These are phyloP conservation scores for Bombyx mori DNA, from an alignment of 1,140 invertebrate species.

Conservation along the genomic window DNA sequence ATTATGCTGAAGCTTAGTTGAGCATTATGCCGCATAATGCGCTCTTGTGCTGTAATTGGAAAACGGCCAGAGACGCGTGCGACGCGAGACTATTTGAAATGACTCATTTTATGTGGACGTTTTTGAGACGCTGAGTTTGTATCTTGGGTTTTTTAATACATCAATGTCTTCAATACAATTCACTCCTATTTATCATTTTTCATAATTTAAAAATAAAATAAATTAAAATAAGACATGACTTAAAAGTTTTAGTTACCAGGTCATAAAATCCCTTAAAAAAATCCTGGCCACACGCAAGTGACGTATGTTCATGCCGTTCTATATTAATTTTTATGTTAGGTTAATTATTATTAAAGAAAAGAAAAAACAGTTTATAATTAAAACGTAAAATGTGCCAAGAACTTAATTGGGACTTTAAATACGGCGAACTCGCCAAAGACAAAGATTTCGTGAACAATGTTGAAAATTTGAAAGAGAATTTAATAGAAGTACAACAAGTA, in stretches of 20 bases:
- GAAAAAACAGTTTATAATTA: too few relatives aligned
- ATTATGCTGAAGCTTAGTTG: too few relatives aligned
- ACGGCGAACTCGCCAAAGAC: slow-evolving; percentile 43
- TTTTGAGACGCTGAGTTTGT: too few relatives aligned
- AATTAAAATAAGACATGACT: neutral
- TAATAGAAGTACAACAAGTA: slow-evolving; percentile 68
- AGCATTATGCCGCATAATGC: too few relatives aligned
- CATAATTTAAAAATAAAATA: neutral
- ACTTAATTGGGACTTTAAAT: slow-evolving; percentile 39
- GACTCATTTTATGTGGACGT: too few relatives aligned
- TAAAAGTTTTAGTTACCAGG: too few relatives aligned
- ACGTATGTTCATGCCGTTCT: too few relatives aligned
- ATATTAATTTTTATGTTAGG: neutral
- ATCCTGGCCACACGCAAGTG: neutral
- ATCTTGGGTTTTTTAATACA: too few relatives aligned
- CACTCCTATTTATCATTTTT: neutral
- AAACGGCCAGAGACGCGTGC: too few relatives aligned
- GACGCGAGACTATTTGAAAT: too few relatives aligned
- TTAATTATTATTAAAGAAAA: neutral
- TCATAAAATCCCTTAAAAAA: neutral
- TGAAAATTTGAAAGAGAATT: slow-evolving; percentile 62
- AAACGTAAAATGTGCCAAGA: neutral
- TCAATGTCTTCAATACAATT: neutral
- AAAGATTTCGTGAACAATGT: slow-evolving; percentile 66
- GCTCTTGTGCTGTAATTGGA: too few relatives aligned